Conservation (phyloP, 2,797 vertebrate genomes). For the Chanos chanos region DNA sequence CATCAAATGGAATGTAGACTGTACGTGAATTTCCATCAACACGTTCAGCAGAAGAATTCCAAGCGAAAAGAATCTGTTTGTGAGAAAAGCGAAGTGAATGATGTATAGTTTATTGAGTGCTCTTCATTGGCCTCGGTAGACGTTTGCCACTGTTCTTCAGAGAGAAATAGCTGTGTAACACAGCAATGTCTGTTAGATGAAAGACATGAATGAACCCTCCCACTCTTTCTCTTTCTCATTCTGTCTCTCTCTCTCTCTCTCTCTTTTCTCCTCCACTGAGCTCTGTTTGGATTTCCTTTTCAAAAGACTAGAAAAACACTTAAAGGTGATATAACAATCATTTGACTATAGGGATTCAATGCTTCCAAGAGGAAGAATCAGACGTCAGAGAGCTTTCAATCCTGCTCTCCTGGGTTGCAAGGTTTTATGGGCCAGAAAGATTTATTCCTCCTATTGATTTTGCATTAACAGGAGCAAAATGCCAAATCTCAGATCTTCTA, state of each 20-base stretch:
- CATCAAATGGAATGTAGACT: constrained; percentile 97
- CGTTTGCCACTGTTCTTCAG: no score
- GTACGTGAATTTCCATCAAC: constrained; percentile 73
- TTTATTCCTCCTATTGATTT: constrained; percentile 56
- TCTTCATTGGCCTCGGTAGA: no score
- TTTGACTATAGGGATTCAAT: constrained; percentile 29
- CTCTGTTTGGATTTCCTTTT: constrained; percentile 1
- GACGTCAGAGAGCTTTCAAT: constrained; percentile 50
- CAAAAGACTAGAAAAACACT: constrained; percentile 38
- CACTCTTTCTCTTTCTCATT: no score
- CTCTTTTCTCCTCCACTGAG: no score
- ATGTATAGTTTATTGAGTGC: no score
- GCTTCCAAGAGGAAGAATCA: constrained; percentile 40
- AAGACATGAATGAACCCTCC: no score
- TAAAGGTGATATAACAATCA: constrained; percentile 28
- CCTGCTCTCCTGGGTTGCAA: constrained; percentile 27
- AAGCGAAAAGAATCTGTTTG: no score
- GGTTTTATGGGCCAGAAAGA: constrained; percentile 30
- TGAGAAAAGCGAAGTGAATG: no score
- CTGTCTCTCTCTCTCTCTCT: no score
- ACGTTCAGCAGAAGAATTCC: no score
- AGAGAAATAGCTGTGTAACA: background rate
- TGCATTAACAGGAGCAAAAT: constrained; percentile 43
- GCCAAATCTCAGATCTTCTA: constrained; percentile 43
- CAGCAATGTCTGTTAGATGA: background rate